phyloP scores from a whole-genome alignment of 1,140 invertebrate genomes.

The Cardiocondyla obscurior region DNA sequence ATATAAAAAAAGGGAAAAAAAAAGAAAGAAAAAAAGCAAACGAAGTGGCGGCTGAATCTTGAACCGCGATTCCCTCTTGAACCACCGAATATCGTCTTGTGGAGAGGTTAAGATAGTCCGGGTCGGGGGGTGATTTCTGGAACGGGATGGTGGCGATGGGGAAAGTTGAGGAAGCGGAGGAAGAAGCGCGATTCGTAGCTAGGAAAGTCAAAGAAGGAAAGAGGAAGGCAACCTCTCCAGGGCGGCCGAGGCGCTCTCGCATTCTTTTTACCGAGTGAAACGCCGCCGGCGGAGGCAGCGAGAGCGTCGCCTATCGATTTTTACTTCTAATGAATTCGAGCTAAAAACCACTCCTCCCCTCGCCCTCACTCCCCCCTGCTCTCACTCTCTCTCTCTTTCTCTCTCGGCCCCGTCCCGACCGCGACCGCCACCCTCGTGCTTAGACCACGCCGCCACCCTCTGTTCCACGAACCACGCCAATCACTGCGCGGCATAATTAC shows the following conservation, averaged over 20 bases:
- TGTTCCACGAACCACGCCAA: slow-evolving; percentile 83
- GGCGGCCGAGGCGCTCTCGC: slow-evolving; percentile 72
- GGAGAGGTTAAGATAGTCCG: slow-evolving; percentile 53
- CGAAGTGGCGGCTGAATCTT: not conserved
- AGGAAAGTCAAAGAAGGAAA: slow-evolving; percentile 20
- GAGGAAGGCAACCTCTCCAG: not conserved
- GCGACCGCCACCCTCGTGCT: slow-evolving; percentile 70
- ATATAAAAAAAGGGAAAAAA: not conserved
- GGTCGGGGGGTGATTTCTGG: slow-evolving; percentile 55
- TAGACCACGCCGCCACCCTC: slow-evolving; percentile 72
- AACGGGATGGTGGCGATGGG: slow-evolving; percentile 46
- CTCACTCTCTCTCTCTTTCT: slow-evolving; percentile 48
- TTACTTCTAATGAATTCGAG: slow-evolving; percentile 84
- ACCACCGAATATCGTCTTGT: slow-evolving; percentile 67
- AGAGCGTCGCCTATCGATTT: slow-evolving; percentile 82
- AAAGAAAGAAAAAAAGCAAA: not conserved
- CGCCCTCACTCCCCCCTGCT: slow-evolving; percentile 17
- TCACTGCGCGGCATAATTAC: slow-evolving; percentile 84
- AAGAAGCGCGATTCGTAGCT: slow-evolving; percentile 23
- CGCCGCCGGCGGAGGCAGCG: slow-evolving; percentile 75
- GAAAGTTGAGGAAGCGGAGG: slow-evolving; percentile 32
- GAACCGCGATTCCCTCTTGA: slow-evolving; percentile 51
- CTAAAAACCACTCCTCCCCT: slow-evolving; percentile 78
- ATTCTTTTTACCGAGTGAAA: slow-evolving; percentile 79
- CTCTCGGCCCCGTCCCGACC: slow-evolving; percentile 50